Evolutionary conservation across 2,888 invertebrate genomes (phyloP).

Genomic region (Drosophila lacicola): DNA sequence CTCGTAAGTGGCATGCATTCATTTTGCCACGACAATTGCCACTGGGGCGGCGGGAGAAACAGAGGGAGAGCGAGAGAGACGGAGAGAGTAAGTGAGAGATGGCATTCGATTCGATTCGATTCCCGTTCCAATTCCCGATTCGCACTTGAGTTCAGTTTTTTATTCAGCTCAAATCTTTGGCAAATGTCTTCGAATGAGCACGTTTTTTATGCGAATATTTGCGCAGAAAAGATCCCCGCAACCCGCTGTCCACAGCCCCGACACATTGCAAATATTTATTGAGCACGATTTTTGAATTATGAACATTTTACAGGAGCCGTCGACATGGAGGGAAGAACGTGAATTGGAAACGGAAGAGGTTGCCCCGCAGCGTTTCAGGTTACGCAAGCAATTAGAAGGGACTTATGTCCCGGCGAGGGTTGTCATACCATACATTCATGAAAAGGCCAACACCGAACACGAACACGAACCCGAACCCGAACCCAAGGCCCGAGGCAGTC

Average conservation of each 20-base stretch:
- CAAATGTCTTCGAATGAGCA: constrained; percentile 66
- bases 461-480: constrained; percentile 12
- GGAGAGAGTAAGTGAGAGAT: background rate
- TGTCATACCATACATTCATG: constrained; percentile 53
- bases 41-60: background rate
- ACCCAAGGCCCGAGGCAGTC: constrained; percentile 47
- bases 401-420: constrained; percentile 61
- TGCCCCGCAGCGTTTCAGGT: constrained; percentile 62
- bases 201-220: constrained; percentile 63
- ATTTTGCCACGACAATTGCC: constrained; percentile 61
- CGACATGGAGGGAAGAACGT: constrained; percentile 13
- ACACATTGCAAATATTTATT: constrained; percentile 73
- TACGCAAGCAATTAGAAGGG: constrained; percentile 79
- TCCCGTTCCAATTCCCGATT: constrained; percentile 35
- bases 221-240: constrained; percentile 23
- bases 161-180: constrained; percentile 44
- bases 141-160: constrained; percentile 50
- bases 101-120: constrained; percentile 22
- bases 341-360: constrained; percentile 49
- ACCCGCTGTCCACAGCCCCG: constrained; percentile 15
- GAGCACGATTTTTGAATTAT: constrained; percentile 78
- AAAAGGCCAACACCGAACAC: constrained; percentile 59
- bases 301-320: constrained; percentile 62
- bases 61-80: background rate
- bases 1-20: constrained; percentile 75